phyloP scores from a whole-genome alignment of 2,113 vertebrate genomes.

The Onychostoma macrolepis region DNA sequence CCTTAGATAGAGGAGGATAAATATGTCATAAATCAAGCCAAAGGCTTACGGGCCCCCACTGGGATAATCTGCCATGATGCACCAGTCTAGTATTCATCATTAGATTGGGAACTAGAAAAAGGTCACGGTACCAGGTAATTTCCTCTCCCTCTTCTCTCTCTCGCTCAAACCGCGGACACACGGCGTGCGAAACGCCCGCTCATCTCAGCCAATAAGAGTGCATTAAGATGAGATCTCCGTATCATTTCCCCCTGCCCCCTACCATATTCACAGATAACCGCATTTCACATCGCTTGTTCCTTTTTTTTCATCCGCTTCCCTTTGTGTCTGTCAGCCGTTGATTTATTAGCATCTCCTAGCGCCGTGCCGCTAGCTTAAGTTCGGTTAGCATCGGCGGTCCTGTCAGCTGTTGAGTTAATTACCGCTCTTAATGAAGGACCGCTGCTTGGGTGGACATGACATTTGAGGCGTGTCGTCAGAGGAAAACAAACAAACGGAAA shows the following conservation, averaged over 20 bases:
- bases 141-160: slow-evolving; percentile 41
- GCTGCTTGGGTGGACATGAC: slow-evolving; percentile 71
- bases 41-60: slow-evolving; percentile 80
- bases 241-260: slow-evolving; percentile 57
- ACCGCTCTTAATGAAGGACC: slow-evolving; percentile 69
- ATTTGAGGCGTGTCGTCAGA: slow-evolving; percentile 64
- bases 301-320: slow-evolving; percentile 81
- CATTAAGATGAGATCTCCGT: slow-evolving; percentile 54
- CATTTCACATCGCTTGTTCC: slow-evolving; percentile 86
- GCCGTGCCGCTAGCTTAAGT: slow-evolving; percentile 62
- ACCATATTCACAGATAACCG: slow-evolving; percentile 85
- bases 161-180: slow-evolving; percentile 39
- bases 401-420: slow-evolving; percentile 77
- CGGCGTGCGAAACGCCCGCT: slow-evolving; percentile 30
- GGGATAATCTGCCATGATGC: slow-evolving; percentile 84
- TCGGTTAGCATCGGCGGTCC: slow-evolving; percentile 63
- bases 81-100: slow-evolving; percentile 86
- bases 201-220: slow-evolving; percentile 52
- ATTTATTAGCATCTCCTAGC: slow-evolving; percentile 72
- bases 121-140: slow-evolving; percentile 62
- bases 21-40: slow-evolving; percentile 90
- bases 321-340: slow-evolving; percentile 81
- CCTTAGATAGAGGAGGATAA: slow-evolving; percentile 88
- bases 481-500: slow-evolving; percentile 73
- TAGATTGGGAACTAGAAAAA: slow-evolving; percentile 75